Base-by-base conservation (phyloP, 2,888 invertebrate species). In the Lypha dubia region DNA sequence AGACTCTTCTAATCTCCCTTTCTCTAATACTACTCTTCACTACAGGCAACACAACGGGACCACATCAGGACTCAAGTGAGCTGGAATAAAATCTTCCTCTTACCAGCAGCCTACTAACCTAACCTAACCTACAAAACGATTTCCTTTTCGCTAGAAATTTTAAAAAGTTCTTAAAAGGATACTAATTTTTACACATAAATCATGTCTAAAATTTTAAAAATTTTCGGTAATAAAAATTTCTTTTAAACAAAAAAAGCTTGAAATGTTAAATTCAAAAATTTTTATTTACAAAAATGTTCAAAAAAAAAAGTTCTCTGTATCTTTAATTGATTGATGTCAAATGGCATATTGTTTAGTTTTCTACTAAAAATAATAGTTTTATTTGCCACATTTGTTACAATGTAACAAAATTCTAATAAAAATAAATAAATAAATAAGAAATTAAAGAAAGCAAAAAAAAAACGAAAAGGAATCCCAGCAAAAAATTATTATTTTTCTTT, bases 351-450 rank as follows among this genome's bases (percentile, higher is more conserved):
- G 22, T 46, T 60, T 71, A n/a, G 20, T 3, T 58, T 71, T 44
- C 56, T 49, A 24, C 35, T 17, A 8, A 41, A n/a, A 49, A 53
- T 49, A 49, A 79, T 38, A 58, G 13, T 41, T 67, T 73, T 49
- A 28, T 67, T 73, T 65, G 58, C 49, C 32, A 20, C n/a, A 32
- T 28, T 41, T 28, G 22, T 51, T 56, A 73, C 63, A 65, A 46
- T 74, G 58, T 74, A 32, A 67, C 67, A 74, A 51, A 80, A 51
- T 73, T 67, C 38, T 46, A 49, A 65, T 53, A 67, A 71, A 53
- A 51, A 68, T n/a, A 38, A 53, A 49, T 9, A 13, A 62, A 63
- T 15, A 77, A 67, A 60, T 24, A 41, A 28, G 35, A 49, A 17
- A n/a, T 73, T 20, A 8, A 20, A 49, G 9, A 49, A 9, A 46